Conservation (phyloP, 2,113 vertebrate species). For the Hyperoodon ampullatus region DNA sequence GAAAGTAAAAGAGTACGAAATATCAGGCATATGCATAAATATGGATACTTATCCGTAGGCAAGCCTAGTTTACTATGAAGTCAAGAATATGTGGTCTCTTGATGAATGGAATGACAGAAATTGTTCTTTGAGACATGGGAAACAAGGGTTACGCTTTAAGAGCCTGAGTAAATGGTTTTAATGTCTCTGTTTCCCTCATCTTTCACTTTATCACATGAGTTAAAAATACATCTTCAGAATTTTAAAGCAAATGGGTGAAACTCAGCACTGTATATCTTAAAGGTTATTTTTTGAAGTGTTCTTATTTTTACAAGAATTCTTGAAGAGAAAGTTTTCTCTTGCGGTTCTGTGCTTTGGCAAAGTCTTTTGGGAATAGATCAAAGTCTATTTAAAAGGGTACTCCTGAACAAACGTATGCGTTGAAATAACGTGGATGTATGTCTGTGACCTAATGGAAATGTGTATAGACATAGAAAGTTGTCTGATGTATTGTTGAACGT, state of each 20-base stretch:
- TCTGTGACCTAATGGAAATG: neutral
- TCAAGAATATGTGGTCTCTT: neutral
- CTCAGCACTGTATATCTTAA: slow-evolving; percentile 26
- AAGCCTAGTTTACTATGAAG: neutral
- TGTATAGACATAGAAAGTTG: neutral
- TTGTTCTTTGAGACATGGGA: neutral
- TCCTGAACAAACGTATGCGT: neutral
- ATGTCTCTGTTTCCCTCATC: neutral
- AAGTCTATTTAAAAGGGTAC: neutral
- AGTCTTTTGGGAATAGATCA: neutral
- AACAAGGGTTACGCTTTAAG: neutral
- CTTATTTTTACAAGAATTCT: slow-evolving; percentile 46
- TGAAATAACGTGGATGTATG: neutral
- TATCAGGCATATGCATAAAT: neutral
- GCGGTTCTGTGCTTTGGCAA: slow-evolving; percentile 30
- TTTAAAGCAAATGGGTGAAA: slow-evolving; percentile 60
- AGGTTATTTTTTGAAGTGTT: slow-evolving; percentile 48
- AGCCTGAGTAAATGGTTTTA: neutral
- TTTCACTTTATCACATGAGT: slow-evolving; percentile 37
- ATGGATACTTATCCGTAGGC: neutral
- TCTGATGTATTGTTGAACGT: neutral
- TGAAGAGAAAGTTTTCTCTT: neutral
- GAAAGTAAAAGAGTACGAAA: neutral
- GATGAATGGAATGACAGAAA: neutral
- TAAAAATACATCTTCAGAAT: slow-evolving; percentile 29